Evolutionary conservation across 2,888 invertebrate genomes (phyloP).

Genomic region (Digitonthophagus gazella): DNA sequence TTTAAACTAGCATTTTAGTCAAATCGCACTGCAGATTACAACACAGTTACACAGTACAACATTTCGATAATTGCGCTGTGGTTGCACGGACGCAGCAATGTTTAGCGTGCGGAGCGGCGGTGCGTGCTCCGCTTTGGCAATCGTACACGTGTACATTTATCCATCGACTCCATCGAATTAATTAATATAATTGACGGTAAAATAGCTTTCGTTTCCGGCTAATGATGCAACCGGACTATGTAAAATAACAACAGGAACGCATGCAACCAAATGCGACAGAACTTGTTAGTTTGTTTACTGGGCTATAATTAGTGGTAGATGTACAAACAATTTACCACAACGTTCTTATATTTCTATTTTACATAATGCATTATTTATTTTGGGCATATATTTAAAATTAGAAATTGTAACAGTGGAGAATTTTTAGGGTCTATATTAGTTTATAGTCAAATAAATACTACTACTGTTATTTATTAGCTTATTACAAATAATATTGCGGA

Average conservation of each 20-base stretch:
- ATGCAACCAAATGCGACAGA: not conserved
- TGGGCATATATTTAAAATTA: no score
- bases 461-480: no score
- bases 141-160: conserved; percentile 7
- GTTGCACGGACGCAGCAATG: not conserved
- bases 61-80: not conserved
- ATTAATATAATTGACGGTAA: conserved; percentile 25
- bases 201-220: conserved; percentile 28
- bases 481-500: no score
- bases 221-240: conserved; percentile 28
- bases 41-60: not conserved
- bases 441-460: no score
- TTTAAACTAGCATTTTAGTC: not conserved
- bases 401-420: no score
- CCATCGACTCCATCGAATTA: conserved; percentile 20
- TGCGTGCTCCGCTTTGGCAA: not conserved
- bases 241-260: conserved; percentile 26
- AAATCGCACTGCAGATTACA: not conserved
- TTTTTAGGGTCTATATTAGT: no score
- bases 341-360: no score
- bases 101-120: not conserved
- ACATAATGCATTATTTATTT: no score
- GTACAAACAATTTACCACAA: no score
- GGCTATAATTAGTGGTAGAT: no score
- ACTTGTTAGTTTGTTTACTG: not conserved